Conservation (phyloP, 64 coral and sea anemone species). For the Montipora foliosa region DNA sequence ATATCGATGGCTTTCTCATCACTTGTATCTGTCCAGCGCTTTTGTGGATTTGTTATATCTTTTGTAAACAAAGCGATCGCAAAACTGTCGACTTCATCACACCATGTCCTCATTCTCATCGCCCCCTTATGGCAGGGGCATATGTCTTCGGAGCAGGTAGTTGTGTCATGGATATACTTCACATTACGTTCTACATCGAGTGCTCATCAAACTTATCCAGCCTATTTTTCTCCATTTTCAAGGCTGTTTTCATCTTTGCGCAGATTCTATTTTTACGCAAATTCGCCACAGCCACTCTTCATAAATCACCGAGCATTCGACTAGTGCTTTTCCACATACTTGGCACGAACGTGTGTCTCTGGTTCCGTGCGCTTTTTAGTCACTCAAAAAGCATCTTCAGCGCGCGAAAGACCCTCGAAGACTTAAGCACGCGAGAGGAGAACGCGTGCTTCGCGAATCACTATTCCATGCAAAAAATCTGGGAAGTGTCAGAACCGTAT, state of each 20-base stretch:
- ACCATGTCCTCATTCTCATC: constrained; percentile 79
- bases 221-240: constrained; percentile 94
- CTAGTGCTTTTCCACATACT: constrained; percentile 98
- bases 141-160: constrained; percentile 97
- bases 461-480: constrained; percentile 97
- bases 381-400: constrained; percentile 88
- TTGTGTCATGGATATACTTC: constrained; percentile 91
- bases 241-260: constrained; percentile 94
- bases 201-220: constrained; percentile 93
- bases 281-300: constrained; percentile 94
- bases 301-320: constrained; percentile 93
- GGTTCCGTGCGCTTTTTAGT: constrained; percentile 98
- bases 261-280: constrained; percentile 97
- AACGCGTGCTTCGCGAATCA: constrained; percentile 87
- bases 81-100: constrained; percentile 95
- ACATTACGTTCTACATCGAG: constrained; percentile 97
- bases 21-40: constrained; percentile 95
- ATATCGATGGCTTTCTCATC: constrained; percentile 98
- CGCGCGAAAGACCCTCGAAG: constrained; percentile 48
- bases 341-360: constrained; percentile 93
- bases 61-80: constrained; percentile 94
- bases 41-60: constrained; percentile 97
- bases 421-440: constrained; percentile 66
- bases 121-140: constrained; percentile 89
- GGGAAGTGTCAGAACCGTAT: constrained; percentile 94